Evolutionary conservation across 2,113 vertebrate genomes (phyloP).

Genomic region (Tachysurus fulvidraco): DNA sequence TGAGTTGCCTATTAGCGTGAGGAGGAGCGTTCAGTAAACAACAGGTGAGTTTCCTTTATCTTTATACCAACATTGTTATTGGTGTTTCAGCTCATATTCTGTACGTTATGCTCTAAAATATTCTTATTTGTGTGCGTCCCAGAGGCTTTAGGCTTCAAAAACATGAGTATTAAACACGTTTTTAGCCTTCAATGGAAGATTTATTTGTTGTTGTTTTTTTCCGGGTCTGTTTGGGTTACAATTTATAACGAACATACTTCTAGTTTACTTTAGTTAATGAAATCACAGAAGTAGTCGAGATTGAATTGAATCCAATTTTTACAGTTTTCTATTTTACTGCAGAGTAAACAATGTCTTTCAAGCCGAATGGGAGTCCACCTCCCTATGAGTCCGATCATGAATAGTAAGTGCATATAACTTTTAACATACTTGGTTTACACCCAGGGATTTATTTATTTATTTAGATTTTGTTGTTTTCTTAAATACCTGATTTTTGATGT

Average conservation of each 20-base stretch:
- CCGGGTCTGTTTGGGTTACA: not conserved
- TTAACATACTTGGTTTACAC: not conserved
- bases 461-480: not conserved
- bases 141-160: not conserved
- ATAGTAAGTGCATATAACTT: conserved; percentile 75
- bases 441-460: too few species aligned
- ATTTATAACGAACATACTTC: too few species aligned
- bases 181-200: not conserved
- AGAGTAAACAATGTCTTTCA: conserved; percentile 75
- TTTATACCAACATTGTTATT: not conserved
- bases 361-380: conserved; percentile 83
- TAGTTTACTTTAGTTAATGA: not conserved
- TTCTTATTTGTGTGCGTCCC: not conserved
- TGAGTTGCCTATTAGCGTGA: not conserved
- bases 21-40: not conserved
- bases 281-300: not conserved
- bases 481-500: not conserved
- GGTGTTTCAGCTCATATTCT: not conserved
- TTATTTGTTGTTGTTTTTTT: not conserved
- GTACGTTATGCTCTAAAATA: not conserved
- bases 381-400: conserved; percentile 79
- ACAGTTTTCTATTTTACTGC: not conserved
- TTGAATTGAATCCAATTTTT: not conserved
- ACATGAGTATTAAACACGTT: not conserved
- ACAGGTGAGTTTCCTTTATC: conserved; percentile 8